A percentile compares a stretch with the other conserved stretches of the same genome.
These are phyloP conservation scores for Dicyrtoma fusca DNA, from an alignment of 2,888 invertebrate genomes.

Conservation along the genomic window DNA sequence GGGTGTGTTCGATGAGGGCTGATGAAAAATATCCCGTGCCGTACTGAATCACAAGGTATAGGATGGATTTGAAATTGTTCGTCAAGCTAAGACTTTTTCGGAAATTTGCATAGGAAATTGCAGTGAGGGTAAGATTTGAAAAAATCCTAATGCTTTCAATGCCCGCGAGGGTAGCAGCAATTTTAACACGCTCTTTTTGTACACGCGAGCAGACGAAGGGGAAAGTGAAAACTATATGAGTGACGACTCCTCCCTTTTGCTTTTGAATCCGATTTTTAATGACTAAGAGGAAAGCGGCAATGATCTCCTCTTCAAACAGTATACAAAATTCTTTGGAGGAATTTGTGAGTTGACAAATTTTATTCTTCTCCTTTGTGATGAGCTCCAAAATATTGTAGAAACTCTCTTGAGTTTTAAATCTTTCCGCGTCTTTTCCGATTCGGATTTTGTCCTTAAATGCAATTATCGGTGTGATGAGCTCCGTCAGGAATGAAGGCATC, in stretches of 20 bases:
- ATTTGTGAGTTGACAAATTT: conserved; percentile 3
- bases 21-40: not conserved
- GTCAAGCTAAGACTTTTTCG: not conserved
- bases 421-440: not conserved
- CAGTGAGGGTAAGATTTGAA: not conserved
- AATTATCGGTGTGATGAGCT: not conserved
- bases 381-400: not conserved
- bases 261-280: too few relatives aligned
- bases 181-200: not conserved
- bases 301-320: conserved; percentile 3
- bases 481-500: not conserved
- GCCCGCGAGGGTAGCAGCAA: not conserved
- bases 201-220: not conserved
- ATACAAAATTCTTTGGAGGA: not conserved
- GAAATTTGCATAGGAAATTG: not conserved
- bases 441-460: not conserved
- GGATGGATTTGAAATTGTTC: not conserved
- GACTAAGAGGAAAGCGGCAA: not conserved
- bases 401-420: not conserved
- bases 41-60: not conserved
- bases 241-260: not conserved
- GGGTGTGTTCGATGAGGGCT: not conserved
- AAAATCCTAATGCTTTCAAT: not conserved
- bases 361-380: not conserved
- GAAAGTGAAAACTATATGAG: not conserved